A percentile compares a stretch with the other conserved stretches of the same genome.
These are phyloP conservation scores for Neodiprion lecontei DNA, from an alignment of 1,140 invertebrate genomes.

Conservation along the genomic window DNA sequence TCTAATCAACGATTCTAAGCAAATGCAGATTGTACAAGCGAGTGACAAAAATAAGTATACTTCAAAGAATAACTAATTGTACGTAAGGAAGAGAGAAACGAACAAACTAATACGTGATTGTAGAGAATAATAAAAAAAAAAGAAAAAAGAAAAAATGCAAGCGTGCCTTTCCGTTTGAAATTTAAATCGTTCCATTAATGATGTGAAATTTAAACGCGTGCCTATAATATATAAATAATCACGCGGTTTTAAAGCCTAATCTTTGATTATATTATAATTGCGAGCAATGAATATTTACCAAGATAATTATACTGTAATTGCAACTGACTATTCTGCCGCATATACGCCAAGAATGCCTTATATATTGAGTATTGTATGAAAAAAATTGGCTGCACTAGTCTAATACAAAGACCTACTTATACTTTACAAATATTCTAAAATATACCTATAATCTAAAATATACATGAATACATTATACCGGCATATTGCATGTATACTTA, in stretches of 20 bases:
- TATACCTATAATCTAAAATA: background rate
- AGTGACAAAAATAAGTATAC: too few species aligned
- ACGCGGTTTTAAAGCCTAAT: background rate
- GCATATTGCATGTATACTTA: background rate
- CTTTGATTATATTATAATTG: background rate
- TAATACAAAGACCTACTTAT: background rate
- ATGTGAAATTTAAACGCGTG: background rate
- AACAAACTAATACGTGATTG: background rate
- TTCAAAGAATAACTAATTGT: too few species aligned
- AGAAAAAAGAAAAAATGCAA: background rate
- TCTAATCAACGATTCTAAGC: too few species aligned
- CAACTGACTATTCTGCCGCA: slow-evolving; percentile 11
- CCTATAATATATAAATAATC: background rate
- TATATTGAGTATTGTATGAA: background rate
- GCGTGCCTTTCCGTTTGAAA: background rate
- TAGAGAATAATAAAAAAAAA: background rate
- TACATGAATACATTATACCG: too few species aligned
- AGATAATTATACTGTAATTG: background rate
- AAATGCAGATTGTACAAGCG: too few species aligned
- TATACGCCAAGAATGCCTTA: slow-evolving; percentile 13
- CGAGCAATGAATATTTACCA: background rate
- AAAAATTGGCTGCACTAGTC: slow-evolving; percentile 9
- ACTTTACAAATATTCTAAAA: background rate
- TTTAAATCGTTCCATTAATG: background rate
- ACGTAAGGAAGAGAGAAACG: background rate